These are phyloP conservation scores for Podarcis lilfordi DNA, from an alignment of 2,797 vertebrate species.

Conservation along the genomic window DNA sequence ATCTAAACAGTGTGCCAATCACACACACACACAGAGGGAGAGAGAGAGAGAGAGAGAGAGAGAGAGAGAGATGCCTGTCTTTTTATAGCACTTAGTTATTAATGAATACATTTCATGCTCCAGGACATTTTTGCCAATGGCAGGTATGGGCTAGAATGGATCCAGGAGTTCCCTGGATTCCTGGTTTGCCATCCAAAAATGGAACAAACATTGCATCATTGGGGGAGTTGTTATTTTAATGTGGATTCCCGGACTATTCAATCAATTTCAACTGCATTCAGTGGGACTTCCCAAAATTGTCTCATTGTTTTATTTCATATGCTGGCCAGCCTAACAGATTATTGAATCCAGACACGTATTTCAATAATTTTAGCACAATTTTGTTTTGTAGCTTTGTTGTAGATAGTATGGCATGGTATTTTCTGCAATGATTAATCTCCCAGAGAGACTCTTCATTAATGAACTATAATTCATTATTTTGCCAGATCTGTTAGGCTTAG, in stretches of 20 bases:
- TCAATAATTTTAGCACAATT: neutral
- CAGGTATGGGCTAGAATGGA: neutral
- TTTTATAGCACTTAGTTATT: neutral
- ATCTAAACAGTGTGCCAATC: too few relatives aligned
- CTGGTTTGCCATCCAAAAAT: neutral
- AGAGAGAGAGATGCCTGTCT: neutral
- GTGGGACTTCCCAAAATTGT: neutral
- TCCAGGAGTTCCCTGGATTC: neutral
- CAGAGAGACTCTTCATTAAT: neutral
- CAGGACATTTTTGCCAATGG: neutral
- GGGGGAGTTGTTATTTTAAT: neutral
- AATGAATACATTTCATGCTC: neutral
- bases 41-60: too few relatives aligned
- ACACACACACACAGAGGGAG: too few relatives aligned
- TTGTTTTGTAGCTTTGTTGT: neutral
- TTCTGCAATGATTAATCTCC: neutral
- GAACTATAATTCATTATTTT: neutral
- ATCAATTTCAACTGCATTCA: neutral
- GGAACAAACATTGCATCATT: neutral
- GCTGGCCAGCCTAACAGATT: neutral
- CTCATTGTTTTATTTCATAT: neutral
- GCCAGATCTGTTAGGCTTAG: neutral
- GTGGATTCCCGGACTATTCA: neutral
- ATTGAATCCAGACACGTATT: neutral
- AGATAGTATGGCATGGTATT: neutral